Conservation (phyloP, 1,140 invertebrate species). For the Drosophila lowei region DNA sequence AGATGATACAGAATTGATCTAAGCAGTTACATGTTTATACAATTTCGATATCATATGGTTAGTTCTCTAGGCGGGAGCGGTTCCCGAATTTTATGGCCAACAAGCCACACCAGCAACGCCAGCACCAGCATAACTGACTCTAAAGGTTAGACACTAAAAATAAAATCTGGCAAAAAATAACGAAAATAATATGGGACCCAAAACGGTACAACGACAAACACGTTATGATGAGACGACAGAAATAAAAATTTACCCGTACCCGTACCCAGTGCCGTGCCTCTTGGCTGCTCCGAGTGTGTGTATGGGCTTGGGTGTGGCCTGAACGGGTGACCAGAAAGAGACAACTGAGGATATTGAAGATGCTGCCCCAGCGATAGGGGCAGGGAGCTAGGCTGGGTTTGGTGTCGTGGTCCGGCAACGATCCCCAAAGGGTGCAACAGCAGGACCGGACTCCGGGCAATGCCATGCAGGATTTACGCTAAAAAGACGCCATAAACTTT, state of each 20-base stretch:
- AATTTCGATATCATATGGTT: too few relatives aligned
- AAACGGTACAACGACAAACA: background rate
- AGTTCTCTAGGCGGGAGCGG: too few relatives aligned
- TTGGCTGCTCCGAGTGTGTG: background rate
- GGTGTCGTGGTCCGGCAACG: constrained; percentile 28
- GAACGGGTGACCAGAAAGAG: constrained; percentile 1
- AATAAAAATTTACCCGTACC: constrained; percentile 22
- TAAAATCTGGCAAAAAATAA: background rate
- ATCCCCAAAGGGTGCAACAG: constrained; percentile 34
- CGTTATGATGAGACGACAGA: constrained; percentile 26
- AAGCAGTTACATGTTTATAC: too few relatives aligned
- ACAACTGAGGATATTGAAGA: constrained; percentile 45
- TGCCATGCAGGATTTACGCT: constrained; percentile 72
- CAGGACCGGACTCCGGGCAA: constrained; percentile 36
- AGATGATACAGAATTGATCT: too few relatives aligned
- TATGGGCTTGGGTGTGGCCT: background rate
- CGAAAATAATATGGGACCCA: background rate
- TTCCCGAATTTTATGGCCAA: too few relatives aligned
- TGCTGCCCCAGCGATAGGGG: constrained; percentile 25
- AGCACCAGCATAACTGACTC: too few relatives aligned
- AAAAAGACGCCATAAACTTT: constrained; percentile 78
- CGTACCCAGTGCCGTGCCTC: background rate
- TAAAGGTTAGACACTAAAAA: constrained; percentile 1
- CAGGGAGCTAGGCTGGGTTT: background rate
- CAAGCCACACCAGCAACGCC: too few relatives aligned